A percentile compares a stretch with the other conserved stretches of the same genome.
phyloP scores from a whole-genome alignment of 2,797 vertebrate genomes.

The Carcharodon carcharias region DNA sequence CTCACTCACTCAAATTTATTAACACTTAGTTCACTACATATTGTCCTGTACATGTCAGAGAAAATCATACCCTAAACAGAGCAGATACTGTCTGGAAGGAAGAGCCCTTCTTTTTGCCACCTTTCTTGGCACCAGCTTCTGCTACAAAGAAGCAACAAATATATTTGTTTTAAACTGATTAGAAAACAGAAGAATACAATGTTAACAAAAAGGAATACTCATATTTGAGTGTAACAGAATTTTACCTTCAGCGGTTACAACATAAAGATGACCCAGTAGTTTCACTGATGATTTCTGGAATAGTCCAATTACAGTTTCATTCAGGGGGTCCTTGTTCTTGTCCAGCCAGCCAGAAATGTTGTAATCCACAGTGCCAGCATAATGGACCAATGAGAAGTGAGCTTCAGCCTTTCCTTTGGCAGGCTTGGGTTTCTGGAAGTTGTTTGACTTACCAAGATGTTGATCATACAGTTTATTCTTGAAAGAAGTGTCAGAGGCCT shows the following conservation, averaged over 20 bases:
- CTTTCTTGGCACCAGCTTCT: conserved; percentile 49
- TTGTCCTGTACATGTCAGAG: neutral
- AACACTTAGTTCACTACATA: neutral
- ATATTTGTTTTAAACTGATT: neutral
- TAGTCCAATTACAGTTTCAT: conserved; percentile 77
- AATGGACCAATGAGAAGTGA: conserved; percentile 77
- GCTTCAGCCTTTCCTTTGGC: conserved; percentile 65
- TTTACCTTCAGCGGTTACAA: neutral
- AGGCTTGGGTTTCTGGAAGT: conserved; percentile 70
- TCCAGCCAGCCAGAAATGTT: conserved; percentile 76
- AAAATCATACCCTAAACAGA: conserved; percentile 59
- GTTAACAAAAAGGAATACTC: neutral
- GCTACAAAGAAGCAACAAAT: conserved; percentile 45
- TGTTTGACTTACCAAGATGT: conserved; percentile 70
- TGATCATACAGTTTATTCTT: conserved; percentile 80
- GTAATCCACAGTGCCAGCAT: conserved; percentile 82
- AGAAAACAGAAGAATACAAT: neutral
- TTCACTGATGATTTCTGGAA: conserved; percentile 81
- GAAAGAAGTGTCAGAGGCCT: conserved; percentile 68
- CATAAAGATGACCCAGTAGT: conserved; percentile 67
- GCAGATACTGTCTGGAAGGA: conserved; percentile 67
- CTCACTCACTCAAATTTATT: neutral
- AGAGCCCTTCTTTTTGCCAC: conserved; percentile 57
- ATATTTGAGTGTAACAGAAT: neutral
- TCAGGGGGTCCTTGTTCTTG: conserved; percentile 85